A percentile compares a stretch with the other conserved stretches of the same genome.
These are phyloP conservation scores for Astyanax mexicanus DNA, from an alignment of 2,797 vertebrate genomes.

Conservation along the genomic window DNA sequence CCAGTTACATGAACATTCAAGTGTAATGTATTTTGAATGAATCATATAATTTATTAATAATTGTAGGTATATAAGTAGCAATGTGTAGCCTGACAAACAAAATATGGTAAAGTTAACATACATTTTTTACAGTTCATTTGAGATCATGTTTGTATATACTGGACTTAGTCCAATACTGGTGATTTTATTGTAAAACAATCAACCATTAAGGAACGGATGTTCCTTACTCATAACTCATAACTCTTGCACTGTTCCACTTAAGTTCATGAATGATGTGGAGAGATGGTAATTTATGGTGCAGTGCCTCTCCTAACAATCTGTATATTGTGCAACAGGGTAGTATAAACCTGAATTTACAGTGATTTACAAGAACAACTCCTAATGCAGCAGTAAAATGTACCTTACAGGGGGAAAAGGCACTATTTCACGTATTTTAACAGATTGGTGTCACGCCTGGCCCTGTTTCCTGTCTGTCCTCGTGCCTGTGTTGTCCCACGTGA, in stretches of 20 bases:
- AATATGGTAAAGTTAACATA: background rate
- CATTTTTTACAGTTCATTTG: background rate
- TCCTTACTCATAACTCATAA: no score
- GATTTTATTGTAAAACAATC: background rate
- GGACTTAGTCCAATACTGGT: background rate
- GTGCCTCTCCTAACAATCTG: background rate
- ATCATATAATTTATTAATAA: no score
- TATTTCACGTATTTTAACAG: conserved; percentile 34
- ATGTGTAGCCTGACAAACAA: background rate
- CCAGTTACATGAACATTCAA: background rate
- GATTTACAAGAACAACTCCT: background rate
- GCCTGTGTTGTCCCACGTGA: no score
- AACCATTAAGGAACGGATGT: background rate
- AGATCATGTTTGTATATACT: background rate
- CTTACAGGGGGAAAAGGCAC: background rate
- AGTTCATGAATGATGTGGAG: background rate
- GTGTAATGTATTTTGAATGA: no score
- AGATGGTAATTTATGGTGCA: background rate
- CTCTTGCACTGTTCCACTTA: background rate
- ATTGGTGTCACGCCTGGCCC: no score
- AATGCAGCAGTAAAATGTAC: background rate
- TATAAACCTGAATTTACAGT: conserved; percentile 1
- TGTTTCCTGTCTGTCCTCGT: no score
- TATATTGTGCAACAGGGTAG: background rate
- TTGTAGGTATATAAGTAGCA: background rate